phyloP scores from a whole-genome alignment of 2,113 vertebrate species.

The Carassius gibelio region DNA sequence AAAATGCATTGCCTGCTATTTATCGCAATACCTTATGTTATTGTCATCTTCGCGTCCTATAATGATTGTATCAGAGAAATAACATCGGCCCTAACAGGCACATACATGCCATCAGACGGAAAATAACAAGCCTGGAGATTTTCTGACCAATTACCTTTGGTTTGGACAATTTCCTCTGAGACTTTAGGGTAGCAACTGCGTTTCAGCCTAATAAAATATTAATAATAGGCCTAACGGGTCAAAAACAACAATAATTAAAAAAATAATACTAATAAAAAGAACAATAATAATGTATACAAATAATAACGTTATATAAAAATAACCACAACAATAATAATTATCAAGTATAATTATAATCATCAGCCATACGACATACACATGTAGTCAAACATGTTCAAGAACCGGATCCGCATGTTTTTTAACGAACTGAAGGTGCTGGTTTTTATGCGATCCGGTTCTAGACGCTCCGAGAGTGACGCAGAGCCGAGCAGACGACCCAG shows the following conservation, averaged over 20 bases:
- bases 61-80: conserved; percentile 27
- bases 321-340: conserved; percentile 34
- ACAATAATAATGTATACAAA: conserved; percentile 20
- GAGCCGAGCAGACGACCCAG: conserved; percentile 68
- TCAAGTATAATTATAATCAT: conserved; percentile 38
- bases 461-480: conserved; percentile 83
- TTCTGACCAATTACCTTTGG: conserved; percentile 38
- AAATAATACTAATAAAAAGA: conserved; percentile 49
- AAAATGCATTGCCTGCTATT: conserved; percentile 54
- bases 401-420: conserved; percentile 95
- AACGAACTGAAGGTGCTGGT: conserved; percentile 95
- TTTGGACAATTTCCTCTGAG: conserved; percentile 31
- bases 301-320: neutral
- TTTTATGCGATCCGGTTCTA: conserved; percentile 87
- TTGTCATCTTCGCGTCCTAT: neutral
- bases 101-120: conserved; percentile 72
- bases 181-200: conserved; percentile 18
- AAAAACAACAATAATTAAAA: conserved; percentile 42
- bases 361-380: conserved; percentile 46
- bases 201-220: conserved; percentile 26
- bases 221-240: conserved; percentile 20
- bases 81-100: conserved; percentile 47
- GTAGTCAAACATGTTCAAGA: conserved; percentile 90
- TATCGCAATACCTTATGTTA: conserved; percentile 18
- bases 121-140: conserved; percentile 45